A percentile compares a stretch with the other conserved stretches of the same genome.
Conservation (phyloP, 2,797 vertebrate species). For the Meriones psammophilus region DNA sequence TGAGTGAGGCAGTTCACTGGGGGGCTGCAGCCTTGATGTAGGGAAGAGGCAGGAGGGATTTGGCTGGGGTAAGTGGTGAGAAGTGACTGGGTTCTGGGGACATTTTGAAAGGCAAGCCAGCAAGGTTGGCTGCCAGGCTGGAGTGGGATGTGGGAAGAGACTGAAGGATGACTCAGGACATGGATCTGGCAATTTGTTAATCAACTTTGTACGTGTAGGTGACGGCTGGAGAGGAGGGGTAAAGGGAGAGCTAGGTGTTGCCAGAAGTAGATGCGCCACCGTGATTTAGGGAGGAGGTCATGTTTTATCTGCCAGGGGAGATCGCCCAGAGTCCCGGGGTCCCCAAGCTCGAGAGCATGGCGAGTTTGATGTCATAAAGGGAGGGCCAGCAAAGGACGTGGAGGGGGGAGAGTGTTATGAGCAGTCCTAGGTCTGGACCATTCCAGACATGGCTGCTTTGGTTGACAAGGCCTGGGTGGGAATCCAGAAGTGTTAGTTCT, state of each 20-base stretch:
- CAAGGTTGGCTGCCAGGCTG: not conserved
- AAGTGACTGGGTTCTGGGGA: not conserved
- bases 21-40: not conserved
- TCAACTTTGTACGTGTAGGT: not conserved
- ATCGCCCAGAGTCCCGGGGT: rapidly evolving
- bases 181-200: not conserved
- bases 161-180: not conserved
- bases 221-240: not conserved
- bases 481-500: not conserved
- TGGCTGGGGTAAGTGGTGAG: not conserved
- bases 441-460: not conserved
- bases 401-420: not conserved
- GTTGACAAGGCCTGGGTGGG: rapidly evolving
- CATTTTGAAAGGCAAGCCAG: not conserved
- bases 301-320: not conserved
- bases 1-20: not conserved
- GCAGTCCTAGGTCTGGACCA: not conserved
- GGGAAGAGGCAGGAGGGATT: not conserved
- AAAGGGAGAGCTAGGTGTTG: not conserved
- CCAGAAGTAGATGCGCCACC: not conserved
- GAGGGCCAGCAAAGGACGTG: not conserved
- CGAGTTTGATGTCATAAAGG: not conserved
- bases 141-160: not conserved
- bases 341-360: not conserved
- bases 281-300: not conserved